These are phyloP conservation scores for Sinopyrophorus schimmeli DNA, from an alignment of 2,888 invertebrate genomes.

Conservation along the genomic window DNA sequence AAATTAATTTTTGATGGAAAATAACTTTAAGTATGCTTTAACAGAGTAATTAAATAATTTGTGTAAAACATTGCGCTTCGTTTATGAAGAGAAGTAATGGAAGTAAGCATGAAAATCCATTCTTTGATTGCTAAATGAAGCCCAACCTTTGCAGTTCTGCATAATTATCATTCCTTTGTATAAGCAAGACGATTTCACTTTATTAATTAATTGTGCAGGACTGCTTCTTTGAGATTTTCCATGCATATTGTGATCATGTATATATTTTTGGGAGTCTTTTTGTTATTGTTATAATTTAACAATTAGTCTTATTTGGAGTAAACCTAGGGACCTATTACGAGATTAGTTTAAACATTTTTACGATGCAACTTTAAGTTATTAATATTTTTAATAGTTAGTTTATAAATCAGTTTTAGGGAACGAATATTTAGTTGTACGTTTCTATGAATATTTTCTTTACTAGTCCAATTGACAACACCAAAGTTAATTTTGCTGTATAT, in stretches of 20 bases:
- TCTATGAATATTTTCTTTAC: constrained; percentile 42
- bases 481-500: constrained; percentile 45
- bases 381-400: constrained; percentile 25
- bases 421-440: constrained; percentile 37
- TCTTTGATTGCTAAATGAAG: no score
- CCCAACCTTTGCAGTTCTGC: no score
- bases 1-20: constrained; percentile 9
- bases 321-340: constrained; percentile 22
- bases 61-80: no score
- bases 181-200: no score
- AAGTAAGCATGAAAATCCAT: no score
- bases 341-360: constrained; percentile 15
- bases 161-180: no score
- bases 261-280: constrained; percentile 9
- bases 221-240: constrained; percentile 12
- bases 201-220: no score
- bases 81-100: no score
- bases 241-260: constrained; percentile 19
- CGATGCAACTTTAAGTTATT: constrained; percentile 37
- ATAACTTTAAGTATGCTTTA: neutral
- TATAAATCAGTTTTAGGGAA: constrained; percentile 2
- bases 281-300: constrained; percentile 13
- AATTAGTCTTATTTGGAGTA: constrained; percentile 8
- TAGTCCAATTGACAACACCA: constrained; percentile 57
- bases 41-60: no score